These are phyloP conservation scores for Cremastobaeus sp. DNA, from an alignment of 2,888 invertebrate species.

Conservation along the genomic window DNA sequence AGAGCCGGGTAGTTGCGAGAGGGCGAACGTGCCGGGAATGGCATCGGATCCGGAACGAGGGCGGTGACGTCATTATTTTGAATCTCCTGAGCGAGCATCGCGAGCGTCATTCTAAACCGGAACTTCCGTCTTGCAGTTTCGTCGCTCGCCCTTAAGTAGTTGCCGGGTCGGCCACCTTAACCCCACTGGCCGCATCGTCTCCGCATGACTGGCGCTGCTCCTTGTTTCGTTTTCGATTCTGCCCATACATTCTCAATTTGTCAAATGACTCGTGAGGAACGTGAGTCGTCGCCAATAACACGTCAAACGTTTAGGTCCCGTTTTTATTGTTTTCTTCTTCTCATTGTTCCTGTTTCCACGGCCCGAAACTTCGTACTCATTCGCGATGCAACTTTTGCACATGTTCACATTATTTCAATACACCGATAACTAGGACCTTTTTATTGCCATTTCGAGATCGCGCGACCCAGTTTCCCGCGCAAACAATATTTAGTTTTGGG, in stretches of 20 bases:
- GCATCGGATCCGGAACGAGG: slow-evolving; percentile 61
- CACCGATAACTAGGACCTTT: no score
- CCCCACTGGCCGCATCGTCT: neutral
- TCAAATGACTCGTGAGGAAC: slow-evolving; percentile 57
- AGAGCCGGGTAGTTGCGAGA: slow-evolving; percentile 46
- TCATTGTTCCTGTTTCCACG: neutral
- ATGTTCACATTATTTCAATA: neutral
- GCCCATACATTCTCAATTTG: slow-evolving; percentile 49
- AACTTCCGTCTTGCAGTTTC: slow-evolving; percentile 48
- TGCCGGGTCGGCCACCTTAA: slow-evolving; percentile 28
- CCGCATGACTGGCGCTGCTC: neutral
- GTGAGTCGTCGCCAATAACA: slow-evolving; percentile 35
- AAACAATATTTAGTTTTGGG: no score
- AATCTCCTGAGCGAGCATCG: slow-evolving; percentile 61
- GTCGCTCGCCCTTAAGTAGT: slow-evolving; percentile 57
- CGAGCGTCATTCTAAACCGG: slow-evolving; percentile 61
- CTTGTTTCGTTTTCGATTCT: slow-evolving; percentile 40
- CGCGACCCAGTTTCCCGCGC: neutral
- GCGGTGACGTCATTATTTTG: slow-evolving; percentile 68
- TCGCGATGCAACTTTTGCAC: neutral
- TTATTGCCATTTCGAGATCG: no score
- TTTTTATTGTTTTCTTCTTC: slow-evolving; percentile 27
- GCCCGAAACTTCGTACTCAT: neutral
- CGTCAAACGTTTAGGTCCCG: slow-evolving; percentile 1
- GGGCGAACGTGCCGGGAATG: slow-evolving; percentile 56